These are phyloP conservation scores for Thripadectes ignobilis DNA, from an alignment of 2,797 vertebrate genomes.

Conservation along the genomic window DNA sequence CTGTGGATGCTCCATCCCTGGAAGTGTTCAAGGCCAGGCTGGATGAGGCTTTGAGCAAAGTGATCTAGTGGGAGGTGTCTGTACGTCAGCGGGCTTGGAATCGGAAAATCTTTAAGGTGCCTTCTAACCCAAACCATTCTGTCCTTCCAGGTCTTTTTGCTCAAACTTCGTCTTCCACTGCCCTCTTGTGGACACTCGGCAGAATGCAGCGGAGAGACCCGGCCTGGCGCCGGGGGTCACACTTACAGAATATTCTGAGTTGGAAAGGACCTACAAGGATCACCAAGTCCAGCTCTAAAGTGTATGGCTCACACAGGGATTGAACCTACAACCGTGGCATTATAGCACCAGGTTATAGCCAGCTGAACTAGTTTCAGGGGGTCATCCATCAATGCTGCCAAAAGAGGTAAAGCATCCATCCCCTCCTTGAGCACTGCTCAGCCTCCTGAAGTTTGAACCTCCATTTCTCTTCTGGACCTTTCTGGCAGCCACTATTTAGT, in stretches of 20 bases:
- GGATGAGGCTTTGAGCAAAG: background rate
- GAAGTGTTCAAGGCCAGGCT: background rate
- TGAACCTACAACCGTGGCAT: background rate
- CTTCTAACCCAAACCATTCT: background rate
- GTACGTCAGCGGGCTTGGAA: background rate
- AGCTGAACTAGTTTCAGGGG: background rate
- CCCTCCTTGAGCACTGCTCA: background rate
- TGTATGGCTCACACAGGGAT: background rate
- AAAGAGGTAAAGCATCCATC: background rate
- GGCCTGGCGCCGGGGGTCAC: background rate
- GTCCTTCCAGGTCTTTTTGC: accelerated
- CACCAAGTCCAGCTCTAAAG: background rate
- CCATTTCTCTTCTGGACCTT: background rate
- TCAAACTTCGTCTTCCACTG: background rate
- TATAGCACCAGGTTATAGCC: background rate
- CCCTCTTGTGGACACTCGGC: background rate
- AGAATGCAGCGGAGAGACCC: background rate
- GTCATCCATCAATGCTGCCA: accelerated
- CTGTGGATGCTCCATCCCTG: background rate
- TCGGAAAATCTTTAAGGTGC: accelerated
- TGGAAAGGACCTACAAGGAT: background rate
- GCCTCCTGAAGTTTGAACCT: too few relatives aligned
- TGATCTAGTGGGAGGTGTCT: background rate
- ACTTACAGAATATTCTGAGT: too few relatives aligned
- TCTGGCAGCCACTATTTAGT: background rate